Evolutionary conservation across 2,797 vertebrate species (phyloP).

Genomic region (Holocentrus rufus): DNA sequence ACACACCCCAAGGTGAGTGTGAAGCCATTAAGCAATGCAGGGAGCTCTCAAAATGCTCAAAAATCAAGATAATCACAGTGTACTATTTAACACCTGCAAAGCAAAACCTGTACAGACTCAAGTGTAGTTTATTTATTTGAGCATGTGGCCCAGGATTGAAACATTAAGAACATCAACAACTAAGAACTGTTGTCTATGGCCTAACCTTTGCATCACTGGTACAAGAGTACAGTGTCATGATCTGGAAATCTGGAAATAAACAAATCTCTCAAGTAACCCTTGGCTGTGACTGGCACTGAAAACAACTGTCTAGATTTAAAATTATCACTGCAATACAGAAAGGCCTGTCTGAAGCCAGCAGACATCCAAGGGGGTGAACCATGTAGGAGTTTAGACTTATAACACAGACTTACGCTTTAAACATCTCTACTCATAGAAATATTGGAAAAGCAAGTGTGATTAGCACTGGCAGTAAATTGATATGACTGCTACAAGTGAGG

Average conservation of each 20-base stretch:
- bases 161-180: not conserved
- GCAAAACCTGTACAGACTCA: not conserved
- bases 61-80: not conserved
- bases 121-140: not conserved
- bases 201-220: not conserved
- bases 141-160: not conserved
- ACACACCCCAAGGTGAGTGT: not conserved
- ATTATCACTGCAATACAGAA: not conserved
- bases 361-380: not conserved
- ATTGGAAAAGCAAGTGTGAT: no score
- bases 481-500: no score
- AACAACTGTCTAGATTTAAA: not conserved
- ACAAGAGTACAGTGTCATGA: not conserved
- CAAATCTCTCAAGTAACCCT: not conserved
- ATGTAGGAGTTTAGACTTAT: not conserved
- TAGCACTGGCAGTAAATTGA: no score
- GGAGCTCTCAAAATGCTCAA: not conserved
- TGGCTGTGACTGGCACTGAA: not conserved
- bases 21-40: not conserved
- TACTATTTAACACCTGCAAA: not conserved
- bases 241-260: not conserved
- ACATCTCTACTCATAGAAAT: no score
- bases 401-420: no score
- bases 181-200: not conserved
- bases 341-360: not conserved